Evolutionary conservation across 2,113 vertebrate genomes (phyloP).

Genomic region (Stegostoma tigrinum): DNA sequence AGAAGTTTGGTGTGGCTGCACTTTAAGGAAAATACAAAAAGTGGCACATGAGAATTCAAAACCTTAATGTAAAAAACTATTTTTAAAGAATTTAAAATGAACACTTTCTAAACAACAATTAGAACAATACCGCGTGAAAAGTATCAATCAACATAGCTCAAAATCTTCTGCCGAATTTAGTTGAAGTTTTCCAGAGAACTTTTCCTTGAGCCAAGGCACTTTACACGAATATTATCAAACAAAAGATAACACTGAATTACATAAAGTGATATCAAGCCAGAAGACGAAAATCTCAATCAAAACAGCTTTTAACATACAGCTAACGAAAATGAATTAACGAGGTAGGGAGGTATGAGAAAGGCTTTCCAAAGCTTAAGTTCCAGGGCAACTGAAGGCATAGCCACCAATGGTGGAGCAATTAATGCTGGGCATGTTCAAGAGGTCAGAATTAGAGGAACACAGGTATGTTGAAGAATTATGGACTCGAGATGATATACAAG

Average conservation of each 20-base stretch:
- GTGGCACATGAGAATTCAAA: background rate
- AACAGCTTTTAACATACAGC: background rate
- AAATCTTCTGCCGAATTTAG: background rate
- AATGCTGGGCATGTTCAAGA: too few species aligned
- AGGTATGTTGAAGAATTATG: background rate
- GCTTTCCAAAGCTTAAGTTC: background rate
- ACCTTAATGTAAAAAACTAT: background rate
- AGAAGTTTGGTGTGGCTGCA: background rate
- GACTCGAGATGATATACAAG: background rate
- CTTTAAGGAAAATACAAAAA: background rate
- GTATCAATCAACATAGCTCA: background rate
- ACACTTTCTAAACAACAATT: background rate
- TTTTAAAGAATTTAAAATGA: background rate
- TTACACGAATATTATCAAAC: background rate
- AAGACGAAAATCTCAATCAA: background rate
- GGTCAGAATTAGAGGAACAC: background rate
- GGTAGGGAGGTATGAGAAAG: background rate
- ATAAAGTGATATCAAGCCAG: background rate
- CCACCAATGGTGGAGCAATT: background rate
- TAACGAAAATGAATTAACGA: background rate
- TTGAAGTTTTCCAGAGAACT: background rate
- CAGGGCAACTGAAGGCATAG: background rate
- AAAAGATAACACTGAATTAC: background rate
- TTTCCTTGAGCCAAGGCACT: background rate
- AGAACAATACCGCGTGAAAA: background rate